Percentiles rank a stretch among this genome's conserved stretches.
Conservation (phyloP, 2,113 vertebrate genomes). For the human (Homo sapiens) region DNA sequence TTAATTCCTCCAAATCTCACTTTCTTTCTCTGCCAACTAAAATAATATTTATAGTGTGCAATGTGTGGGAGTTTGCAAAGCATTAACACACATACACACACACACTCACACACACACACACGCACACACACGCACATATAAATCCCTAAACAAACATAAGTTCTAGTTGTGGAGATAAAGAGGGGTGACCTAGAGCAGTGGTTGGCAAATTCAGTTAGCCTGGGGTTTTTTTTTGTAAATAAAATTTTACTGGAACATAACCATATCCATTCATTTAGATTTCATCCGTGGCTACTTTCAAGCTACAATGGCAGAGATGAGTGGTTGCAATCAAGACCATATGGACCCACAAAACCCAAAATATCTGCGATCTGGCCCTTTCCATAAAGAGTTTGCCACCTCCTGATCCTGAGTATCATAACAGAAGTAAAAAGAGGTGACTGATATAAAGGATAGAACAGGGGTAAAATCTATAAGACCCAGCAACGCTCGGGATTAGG, state of each 20-base stretch:
- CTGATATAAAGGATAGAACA: not conserved
- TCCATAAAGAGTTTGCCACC: not conserved
- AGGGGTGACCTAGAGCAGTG: not conserved
- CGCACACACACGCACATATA: not conserved
- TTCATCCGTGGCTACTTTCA: not conserved
- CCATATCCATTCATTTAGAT: not conserved
- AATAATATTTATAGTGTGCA: not conserved
- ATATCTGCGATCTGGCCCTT: not conserved
- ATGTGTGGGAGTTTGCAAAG: not conserved
- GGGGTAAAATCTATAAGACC: not conserved
- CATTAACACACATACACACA: not conserved
- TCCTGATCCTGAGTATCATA: not conserved
- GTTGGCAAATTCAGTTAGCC: not conserved
- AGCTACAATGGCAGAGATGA: not conserved
- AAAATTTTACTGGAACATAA: not conserved
- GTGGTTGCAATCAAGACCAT: not conserved
- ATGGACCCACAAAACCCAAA: not conserved
- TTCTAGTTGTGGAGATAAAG: not conserved
- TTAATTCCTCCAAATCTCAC: not conserved
- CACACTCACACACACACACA: not conserved
- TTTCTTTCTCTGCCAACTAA: not conserved
- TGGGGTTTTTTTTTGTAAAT: not conserved
- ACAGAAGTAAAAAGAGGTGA: not conserved
- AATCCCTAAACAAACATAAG: not conserved
- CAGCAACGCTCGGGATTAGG: not conserved